Evolutionary conservation across 2,113 vertebrate species (phyloP), one percentile per base, ranked within the genome.

Genomic region (Zapornia atra): DNA sequence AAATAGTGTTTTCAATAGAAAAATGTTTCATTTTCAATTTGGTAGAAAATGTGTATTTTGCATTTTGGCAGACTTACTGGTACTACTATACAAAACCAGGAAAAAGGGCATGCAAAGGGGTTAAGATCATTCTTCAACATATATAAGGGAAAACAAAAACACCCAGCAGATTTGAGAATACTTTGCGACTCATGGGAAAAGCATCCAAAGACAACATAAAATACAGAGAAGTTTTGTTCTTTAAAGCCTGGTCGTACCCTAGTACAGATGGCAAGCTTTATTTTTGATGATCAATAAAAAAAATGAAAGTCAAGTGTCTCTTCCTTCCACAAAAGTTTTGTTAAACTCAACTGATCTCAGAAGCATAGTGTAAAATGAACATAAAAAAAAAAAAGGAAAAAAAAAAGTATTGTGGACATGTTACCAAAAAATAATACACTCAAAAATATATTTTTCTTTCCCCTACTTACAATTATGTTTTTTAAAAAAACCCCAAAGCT

Each of bases 1-100:
- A 98, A 98, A 98, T 80, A 97, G 96, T 97, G 96, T 97, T 97
- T 86, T 95, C 80, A 94, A 95, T 98, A 97, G 93, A 95, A 97
- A 96, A 91, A 91, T 56, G 70, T 63, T 97, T 96, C 48, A 70
- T 96, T 86, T 96, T 96, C 96, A 93, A 94, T 90, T 96, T 83
- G 94, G 96, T 98, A 98, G 97, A 98, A 97, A 95, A 98, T 69
- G 95, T 97, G 90, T 97, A 75, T 94, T 96, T 98, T 96, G 93
- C 92, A 94, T 96, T 97, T 98, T 97, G 97, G 96, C 96, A 97
- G 95, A 94, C 70, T 91, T 88, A 95, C n/a, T 85, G 79, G 82
- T 90, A 94, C 76, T 84, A 90, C 86, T 89, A 34, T 87, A 97
- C 82, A 97, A 98, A 92, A 89, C 46, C 79, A 93, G 70, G 90